Evolutionary conservation across 2,888 invertebrate genomes (phyloP).

Genomic region (Papilio demoleus): DNA sequence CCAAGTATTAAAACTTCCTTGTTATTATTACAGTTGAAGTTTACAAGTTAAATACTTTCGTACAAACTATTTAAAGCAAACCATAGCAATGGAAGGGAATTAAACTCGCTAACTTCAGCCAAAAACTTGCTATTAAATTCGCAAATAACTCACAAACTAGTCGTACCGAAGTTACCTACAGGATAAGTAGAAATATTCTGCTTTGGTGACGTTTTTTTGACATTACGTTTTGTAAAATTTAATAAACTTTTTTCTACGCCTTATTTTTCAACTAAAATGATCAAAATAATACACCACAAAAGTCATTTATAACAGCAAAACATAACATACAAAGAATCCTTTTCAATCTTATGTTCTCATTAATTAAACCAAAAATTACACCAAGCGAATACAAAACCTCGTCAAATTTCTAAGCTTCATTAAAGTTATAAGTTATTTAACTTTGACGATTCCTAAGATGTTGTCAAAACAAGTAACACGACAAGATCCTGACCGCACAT

Average conservation of each 20-base stretch:
- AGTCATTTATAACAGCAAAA: no score
- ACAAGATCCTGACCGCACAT: slow-evolving; percentile 28
- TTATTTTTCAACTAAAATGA: no score
- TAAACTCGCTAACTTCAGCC: slow-evolving; percentile 26
- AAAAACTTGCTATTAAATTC: slow-evolving; percentile 28
- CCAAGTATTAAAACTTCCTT: background rate
- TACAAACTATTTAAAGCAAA: slow-evolving; percentile 27
- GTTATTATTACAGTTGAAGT: background rate
- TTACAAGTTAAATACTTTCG: slow-evolving; percentile 24
- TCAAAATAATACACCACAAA: no score
- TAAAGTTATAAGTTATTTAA: background rate
- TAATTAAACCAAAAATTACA: no score
- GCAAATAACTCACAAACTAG: slow-evolving; percentile 19
- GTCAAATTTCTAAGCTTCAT: no score
- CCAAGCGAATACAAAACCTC: no score
- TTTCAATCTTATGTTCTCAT: no score
- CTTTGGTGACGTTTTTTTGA: background rate
- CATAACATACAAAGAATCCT: no score
- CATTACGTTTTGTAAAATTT: background rate
- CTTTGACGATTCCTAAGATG: background rate
- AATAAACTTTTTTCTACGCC: background rate
- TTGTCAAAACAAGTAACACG: slow-evolving; percentile 15
- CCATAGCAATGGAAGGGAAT: slow-evolving; percentile 11
- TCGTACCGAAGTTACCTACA: slow-evolving; percentile 2
- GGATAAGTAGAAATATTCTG: slow-evolving; percentile 12